Evolutionary conservation across 1,140 invertebrate species (phyloP).

Genomic region (Penaeus chinensis): DNA sequence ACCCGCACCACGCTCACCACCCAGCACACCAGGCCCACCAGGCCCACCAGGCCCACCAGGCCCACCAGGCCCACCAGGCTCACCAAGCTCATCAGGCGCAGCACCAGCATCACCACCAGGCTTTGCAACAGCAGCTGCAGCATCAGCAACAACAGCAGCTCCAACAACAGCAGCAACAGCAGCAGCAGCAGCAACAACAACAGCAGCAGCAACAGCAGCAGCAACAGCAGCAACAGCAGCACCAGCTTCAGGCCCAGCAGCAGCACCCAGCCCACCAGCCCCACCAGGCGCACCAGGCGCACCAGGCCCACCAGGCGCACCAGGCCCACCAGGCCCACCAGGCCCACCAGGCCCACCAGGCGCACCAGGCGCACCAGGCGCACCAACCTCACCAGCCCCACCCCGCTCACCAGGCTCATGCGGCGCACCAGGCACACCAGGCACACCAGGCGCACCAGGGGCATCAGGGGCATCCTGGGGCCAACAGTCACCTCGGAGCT

Average conservation of each 20-base stretch:
- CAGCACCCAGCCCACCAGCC: slow-evolving; percentile 36
- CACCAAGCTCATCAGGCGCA: slow-evolving; percentile 40
- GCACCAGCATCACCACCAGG: slow-evolving; percentile 47
- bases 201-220: slow-evolving; percentile 24
- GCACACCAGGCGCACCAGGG: slow-evolving; percentile 33
- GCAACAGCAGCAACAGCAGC: background rate
- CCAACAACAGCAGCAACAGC: slow-evolving; percentile 38
- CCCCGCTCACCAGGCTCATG: slow-evolving; percentile 39
- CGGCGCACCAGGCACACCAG: slow-evolving; percentile 34
- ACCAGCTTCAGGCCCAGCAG: slow-evolving; percentile 22
- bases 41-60: background rate
- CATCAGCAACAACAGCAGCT: slow-evolving; percentile 25
- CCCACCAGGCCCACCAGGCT: slow-evolving; percentile 40
- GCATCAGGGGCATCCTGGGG: background rate
- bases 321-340: slow-evolving; percentile 34
- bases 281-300: slow-evolving; percentile 36
- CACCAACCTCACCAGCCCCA: slow-evolving; percentile 3
- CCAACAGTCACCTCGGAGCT: background rate
- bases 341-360: slow-evolving; percentile 29
- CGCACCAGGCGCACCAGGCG: slow-evolving; percentile 40
- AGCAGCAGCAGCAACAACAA: slow-evolving; percentile 34
- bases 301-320: slow-evolving; percentile 37
- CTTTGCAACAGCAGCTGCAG: background rate
- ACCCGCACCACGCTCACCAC: slow-evolving; percentile 58
- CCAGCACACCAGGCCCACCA: slow-evolving; percentile 37